Conservation (phyloP, 1,140 invertebrate genomes). For the Saccostrea glomerata region DNA sequence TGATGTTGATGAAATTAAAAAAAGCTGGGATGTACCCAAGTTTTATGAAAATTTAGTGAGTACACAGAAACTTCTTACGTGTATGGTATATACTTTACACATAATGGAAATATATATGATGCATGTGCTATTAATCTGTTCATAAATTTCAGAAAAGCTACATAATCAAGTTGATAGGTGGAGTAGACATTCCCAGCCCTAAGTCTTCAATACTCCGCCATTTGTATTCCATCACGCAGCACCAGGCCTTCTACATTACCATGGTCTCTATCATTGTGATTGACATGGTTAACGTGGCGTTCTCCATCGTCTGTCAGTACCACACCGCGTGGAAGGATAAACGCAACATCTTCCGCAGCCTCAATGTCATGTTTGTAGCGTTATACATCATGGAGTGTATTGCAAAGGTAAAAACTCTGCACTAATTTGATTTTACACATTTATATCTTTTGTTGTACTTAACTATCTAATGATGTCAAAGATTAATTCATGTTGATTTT, state of each 20-base stretch:
- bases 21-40: conserved; percentile 70
- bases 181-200: conserved; percentile 47
- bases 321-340: conserved; percentile 45
- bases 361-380: conserved; percentile 65
- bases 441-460: too few relatives aligned
- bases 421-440: too few relatives aligned
- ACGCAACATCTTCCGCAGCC: conserved; percentile 54
- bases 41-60: conserved; percentile 63
- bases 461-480: too few relatives aligned
- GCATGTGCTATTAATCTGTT: neutral
- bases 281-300: conserved; percentile 64
- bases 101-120: neutral
- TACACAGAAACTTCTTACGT: neutral
- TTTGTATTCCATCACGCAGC: conserved; percentile 52
- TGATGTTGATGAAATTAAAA: conserved; percentile 73
- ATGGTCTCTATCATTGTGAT: conserved; percentile 67
- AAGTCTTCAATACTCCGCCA: conserved; percentile 48
- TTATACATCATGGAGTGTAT: conserved; percentile 70
- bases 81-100: neutral
- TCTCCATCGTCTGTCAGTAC: conserved; percentile 59
- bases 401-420: conserved; percentile 63
- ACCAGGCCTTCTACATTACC: conserved; percentile 61
- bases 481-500: too few relatives aligned
- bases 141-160: conserved; percentile 65
- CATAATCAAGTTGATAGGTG: conserved; percentile 58